A percentile compares a stretch with the other conserved stretches of the same genome.
Conservation (phyloP, 2,888 invertebrate species). For the Leptinotarsa tumamoca region DNA sequence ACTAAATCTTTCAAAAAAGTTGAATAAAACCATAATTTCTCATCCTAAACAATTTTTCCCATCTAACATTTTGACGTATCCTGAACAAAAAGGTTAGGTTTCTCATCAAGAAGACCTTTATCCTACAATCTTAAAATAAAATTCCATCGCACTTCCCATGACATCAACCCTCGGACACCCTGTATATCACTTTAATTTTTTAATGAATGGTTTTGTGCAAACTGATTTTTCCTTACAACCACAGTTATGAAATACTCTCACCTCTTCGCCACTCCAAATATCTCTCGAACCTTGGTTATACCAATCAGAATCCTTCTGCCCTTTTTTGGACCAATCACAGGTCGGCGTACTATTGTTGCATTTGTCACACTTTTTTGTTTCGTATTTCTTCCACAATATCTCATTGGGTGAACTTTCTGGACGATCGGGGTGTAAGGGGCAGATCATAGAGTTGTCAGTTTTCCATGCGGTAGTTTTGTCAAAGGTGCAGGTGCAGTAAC, state of each 20-base stretch:
- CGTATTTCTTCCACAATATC: slow-evolving; percentile 57
- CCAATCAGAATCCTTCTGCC: slow-evolving; percentile 44
- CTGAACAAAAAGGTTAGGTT: too few relatives aligned
- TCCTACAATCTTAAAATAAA: too few relatives aligned
- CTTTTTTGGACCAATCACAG: slow-evolving; percentile 45
- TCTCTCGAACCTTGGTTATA: slow-evolving; percentile 54
- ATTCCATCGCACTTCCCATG: too few relatives aligned
- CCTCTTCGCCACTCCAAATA: slow-evolving; percentile 64
- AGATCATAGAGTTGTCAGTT: slow-evolving; percentile 32
- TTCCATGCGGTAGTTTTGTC: slow-evolving; percentile 27
- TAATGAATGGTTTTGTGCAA: too few relatives aligned
- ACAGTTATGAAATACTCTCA: slow-evolving; percentile 26
- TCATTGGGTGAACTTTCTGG: slow-evolving; percentile 49
- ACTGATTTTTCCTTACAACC: neutral
- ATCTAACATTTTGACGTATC: too few relatives aligned
- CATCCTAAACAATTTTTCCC: too few relatives aligned
- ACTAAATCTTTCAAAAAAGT: too few relatives aligned
- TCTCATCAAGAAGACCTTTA: too few relatives aligned
- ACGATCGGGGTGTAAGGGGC: slow-evolving; percentile 32
- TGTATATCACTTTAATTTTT: too few relatives aligned
- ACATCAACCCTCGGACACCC: too few relatives aligned
- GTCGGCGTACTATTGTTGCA: slow-evolving; percentile 59
- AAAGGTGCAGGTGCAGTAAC: slow-evolving; percentile 35
- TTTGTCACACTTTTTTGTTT: slow-evolving; percentile 65
- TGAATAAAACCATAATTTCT: too few relatives aligned